These are phyloP conservation scores for Characodon lateralis DNA, from an alignment of 2,797 vertebrate genomes.

Conservation along the genomic window DNA sequence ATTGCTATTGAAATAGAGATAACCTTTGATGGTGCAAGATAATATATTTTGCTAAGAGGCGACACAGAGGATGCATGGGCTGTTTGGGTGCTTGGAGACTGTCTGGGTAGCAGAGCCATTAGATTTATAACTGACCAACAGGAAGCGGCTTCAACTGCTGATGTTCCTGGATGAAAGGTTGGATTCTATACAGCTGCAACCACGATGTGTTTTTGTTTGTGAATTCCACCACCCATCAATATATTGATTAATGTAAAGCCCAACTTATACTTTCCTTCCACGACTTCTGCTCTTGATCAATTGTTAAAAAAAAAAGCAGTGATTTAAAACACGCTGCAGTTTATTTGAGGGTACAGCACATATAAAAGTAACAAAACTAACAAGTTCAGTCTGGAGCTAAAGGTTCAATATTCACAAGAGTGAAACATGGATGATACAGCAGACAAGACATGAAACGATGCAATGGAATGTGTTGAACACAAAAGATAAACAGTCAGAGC, in stretches of 20 bases:
- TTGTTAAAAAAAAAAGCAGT: background rate
- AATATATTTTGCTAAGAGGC: background rate
- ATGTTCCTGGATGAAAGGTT: background rate
- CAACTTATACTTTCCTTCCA: background rate
- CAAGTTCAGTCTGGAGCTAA: slow-evolving; percentile 23
- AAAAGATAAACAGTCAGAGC: slow-evolving; percentile 54
- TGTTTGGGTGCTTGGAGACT: too few relatives aligned
- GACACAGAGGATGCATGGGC: background rate
- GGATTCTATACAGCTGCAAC: background rate
- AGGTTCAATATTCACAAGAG: slow-evolving; percentile 39
- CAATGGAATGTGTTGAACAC: slow-evolving; percentile 35
- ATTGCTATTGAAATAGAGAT: background rate
- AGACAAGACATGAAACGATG: slow-evolving; percentile 25
- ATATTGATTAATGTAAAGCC: background rate
- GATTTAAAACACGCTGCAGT: slow-evolving; percentile 44
- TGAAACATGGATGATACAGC: slow-evolving; percentile 26
- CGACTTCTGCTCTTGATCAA: background rate
- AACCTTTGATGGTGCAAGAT: background rate
- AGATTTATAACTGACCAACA: background rate
- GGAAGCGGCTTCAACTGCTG: background rate
- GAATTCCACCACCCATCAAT: background rate
- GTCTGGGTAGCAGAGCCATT: background rate
- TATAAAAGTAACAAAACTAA: slow-evolving; percentile 75
- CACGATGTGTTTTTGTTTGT: background rate
- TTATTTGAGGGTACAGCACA: slow-evolving; percentile 65